Percentiles rank a stretch among this genome's conserved stretches.
These are phyloP conservation scores for Ellobius talpinus DNA, from an alignment of 2,113 vertebrate genomes.

Conservation along the genomic window DNA sequence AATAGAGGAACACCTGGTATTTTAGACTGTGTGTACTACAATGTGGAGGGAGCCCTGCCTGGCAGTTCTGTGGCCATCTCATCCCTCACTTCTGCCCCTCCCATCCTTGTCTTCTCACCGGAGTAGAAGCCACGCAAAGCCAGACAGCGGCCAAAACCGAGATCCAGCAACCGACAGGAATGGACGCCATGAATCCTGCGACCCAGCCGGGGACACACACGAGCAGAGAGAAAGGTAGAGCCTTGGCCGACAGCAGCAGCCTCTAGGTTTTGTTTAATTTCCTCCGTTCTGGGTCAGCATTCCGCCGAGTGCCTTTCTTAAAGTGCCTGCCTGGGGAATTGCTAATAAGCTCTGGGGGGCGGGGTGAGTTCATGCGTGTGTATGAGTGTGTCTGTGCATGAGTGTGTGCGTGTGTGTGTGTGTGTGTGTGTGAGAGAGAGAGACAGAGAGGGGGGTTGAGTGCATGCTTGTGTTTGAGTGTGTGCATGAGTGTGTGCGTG, in stretches of 20 bases:
- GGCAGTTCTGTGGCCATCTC: background rate
- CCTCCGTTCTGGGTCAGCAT: background rate
- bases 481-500: background rate
- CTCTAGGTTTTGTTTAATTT: background rate
- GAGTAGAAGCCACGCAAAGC: background rate
- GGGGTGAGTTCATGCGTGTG: background rate
- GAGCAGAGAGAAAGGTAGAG: constrained; percentile 29
- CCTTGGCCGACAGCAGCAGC: background rate
- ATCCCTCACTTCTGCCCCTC: background rate
- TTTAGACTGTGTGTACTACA: background rate
- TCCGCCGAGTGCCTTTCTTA: background rate
- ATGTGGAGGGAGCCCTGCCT: background rate
- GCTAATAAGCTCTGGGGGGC: background rate
- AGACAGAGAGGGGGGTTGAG: background rate
- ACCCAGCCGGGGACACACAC: background rate
- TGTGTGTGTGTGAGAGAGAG: background rate
- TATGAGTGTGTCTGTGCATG: background rate
- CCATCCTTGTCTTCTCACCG: background rate
- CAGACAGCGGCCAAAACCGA: background rate
- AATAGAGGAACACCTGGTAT: background rate
- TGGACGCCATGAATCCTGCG: accelerated
- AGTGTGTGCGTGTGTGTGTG: background rate
- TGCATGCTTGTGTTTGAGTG: background rate
- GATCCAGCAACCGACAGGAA: background rate
- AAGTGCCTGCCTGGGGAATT: constrained; percentile 24